Percentiles rank a stretch among this genome's conserved stretches.
phyloP scores from a whole-genome alignment of 2,797 vertebrate genomes.

The Gymnoscopelus microlampas region DNA sequence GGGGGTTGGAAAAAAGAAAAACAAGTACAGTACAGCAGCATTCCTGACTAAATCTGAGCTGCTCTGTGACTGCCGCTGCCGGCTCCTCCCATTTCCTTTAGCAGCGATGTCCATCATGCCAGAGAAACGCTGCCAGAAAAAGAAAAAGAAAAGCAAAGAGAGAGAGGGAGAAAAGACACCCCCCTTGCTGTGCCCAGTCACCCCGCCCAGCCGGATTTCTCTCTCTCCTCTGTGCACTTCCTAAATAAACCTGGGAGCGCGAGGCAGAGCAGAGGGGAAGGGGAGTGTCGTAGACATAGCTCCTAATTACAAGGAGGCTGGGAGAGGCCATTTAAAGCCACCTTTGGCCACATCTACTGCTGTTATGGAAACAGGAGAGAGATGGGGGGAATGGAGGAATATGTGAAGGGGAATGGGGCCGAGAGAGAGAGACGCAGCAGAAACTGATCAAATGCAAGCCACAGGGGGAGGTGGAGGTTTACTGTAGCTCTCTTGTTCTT shows the following conservation, averaged over 20 bases:
- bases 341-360: conserved; percentile 57
- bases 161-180: conserved; percentile 5
- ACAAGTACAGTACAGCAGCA: conserved; percentile 78
- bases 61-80: conserved; percentile 60
- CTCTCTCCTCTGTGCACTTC: conserved; percentile 77
- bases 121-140: conserved; percentile 68
- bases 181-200: conserved; percentile 60
- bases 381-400: conserved; percentile 23
- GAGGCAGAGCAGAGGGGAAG: conserved; percentile 62
- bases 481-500: background rate
- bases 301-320: conserved; percentile 70
- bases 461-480: conserved; percentile 26
- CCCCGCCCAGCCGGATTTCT: conserved; percentile 74
- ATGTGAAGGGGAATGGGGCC: conserved; percentile 26
- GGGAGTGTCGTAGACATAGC: conserved; percentile 68
- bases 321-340: conserved; percentile 70
- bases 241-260: conserved; percentile 80
- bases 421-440: background rate
- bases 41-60: conserved; percentile 79
- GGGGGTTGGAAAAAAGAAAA: conserved; percentile 56
- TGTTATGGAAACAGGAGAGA: conserved; percentile 52
- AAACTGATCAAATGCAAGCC: conserved; percentile 18
- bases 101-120: conserved; percentile 67
- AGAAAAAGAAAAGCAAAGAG: conserved; percentile 28
- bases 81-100: conserved; percentile 79